Evolutionary conservation across 2,797 vertebrate species (phyloP), one percentile per base, ranked within the genome.

Genomic region (Micropoecilia bifurca): DNA sequence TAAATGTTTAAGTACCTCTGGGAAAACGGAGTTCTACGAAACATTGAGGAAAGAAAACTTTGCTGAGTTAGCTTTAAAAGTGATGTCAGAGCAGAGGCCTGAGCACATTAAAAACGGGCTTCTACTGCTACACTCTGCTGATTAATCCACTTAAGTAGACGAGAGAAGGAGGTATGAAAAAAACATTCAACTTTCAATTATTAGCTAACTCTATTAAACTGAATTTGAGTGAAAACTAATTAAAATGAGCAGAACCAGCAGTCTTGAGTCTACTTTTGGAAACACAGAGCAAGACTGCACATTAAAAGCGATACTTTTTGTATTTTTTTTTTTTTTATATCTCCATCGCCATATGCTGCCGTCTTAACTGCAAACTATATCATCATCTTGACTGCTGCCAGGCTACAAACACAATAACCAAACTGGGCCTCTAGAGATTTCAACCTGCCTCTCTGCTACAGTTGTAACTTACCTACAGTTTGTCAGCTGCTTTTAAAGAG

Each of bases 1-100:
- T 66, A 80, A 84, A 90, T 75, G 73, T 79, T 68, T 76, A 80
- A 74, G 36, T n/a, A 13, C 50, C 16, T 76, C 16, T 46, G 30
- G 8, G 13, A 78, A 81, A 82, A 76, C 22, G 9, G 36, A 30
- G 73, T 57, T 71, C 57, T 76, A 36, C 10, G 3, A 68, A 68
- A 25, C 63, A 41, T 12, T 12, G 63, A 41, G 8, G 20, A 22
- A 9, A 68, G 36, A 25, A 66, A 66, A 47, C 14, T 53, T 14
- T 20, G 74, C 39, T 30, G 46, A 80, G 59, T 46, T 66, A 36
- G 39, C n/a, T 47, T 73, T 20, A 28, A 25, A 83, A 82, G 78
- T 73, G 72, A 80, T 61, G 74, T 68, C 66, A 61, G 43, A 22
- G 39, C 30, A 74, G n/a, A 73, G 53, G 22, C 41, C 57, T 39